Percentiles rank a stretch among this genome's conserved stretches.
Conservation (phyloP, 2,113 vertebrate genomes). For the Caranx melampygus region DNA sequence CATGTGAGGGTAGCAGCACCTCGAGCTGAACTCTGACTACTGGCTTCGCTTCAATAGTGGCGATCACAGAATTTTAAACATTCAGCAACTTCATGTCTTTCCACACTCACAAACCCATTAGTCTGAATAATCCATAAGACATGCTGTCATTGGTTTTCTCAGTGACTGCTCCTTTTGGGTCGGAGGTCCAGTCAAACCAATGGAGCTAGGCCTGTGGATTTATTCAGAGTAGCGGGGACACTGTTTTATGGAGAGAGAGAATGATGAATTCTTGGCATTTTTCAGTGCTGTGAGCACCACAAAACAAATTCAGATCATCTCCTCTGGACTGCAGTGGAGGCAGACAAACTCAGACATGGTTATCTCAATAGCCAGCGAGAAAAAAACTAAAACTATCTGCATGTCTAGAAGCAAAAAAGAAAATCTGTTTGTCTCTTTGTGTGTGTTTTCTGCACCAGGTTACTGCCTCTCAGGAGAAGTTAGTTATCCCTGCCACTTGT, state of each 20-base stretch:
- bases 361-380: conserved; percentile 9
- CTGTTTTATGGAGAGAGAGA: background rate
- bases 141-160: background rate
- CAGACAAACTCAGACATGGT: conserved; percentile 4
- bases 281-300: background rate
- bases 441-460: too few relatives aligned
- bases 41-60: background rate
- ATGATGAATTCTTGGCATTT: background rate
- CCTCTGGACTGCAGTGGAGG: background rate
- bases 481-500: too few relatives aligned
- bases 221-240: background rate
- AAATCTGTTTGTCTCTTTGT: background rate
- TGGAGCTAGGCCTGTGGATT: background rate
- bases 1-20: background rate
- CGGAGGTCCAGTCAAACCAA: background rate
- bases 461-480: too few relatives aligned
- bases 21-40: background rate
- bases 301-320: background rate
- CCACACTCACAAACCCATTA: background rate
- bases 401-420: background rate
- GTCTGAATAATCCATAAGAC: background rate
- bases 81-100: background rate
- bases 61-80: background rate
- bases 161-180: background rate
- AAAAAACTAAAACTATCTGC: conserved; percentile 16